Base-by-base conservation (phyloP, 2,797 vertebrate species). In the Lepilemur septentrionalis region DNA sequence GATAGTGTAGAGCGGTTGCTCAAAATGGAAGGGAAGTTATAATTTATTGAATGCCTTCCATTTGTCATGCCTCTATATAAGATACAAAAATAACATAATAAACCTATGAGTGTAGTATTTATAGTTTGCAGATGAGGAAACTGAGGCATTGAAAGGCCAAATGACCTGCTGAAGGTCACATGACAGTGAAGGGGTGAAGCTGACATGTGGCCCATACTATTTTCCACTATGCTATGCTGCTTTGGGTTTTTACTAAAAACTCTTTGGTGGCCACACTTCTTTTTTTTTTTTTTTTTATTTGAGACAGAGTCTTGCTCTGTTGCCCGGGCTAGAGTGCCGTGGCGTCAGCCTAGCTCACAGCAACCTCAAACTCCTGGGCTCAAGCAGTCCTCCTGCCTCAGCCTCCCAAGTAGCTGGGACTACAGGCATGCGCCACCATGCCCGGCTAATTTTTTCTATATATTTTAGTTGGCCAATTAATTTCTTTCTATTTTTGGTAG, bases 31-130 rank as follows among this genome's bases (percentile, higher is more conserved):
- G 81, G 35, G 59, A 80, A 75, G 72, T 85, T 93, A 50, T 92
- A 94, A 94, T 96, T 96, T 96, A 93, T 91, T 72, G 82, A 73
- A 50, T 89, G 65, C 52, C 76, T 93, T 87, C 59, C 28, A 69
- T 87, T 93, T 91, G 79, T 94, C 89, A 94, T 83, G 59, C 78
- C 78, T 91, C 7, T 38, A 50, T 70, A 57, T 46, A 35, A 93
- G 85, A 46, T n/a, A 52, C 20, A 81, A 76, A 97, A 93, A 79
- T 72, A 89, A 73, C 67, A 73, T 48, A 59, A 65, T 82, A 80
- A 93, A 43, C 57, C 85, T 35, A 22, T 63, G 85, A 91, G n/a
- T 70, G 10, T 86, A 82, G 32, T 79, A 15, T 70, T 92, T 55
- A 38, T 73, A 55, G 91, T 86, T 97, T 95, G 69, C 41, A 41